phyloP scores from a whole-genome alignment of 1,140 invertebrate species.

The Drosophila nikananu region DNA sequence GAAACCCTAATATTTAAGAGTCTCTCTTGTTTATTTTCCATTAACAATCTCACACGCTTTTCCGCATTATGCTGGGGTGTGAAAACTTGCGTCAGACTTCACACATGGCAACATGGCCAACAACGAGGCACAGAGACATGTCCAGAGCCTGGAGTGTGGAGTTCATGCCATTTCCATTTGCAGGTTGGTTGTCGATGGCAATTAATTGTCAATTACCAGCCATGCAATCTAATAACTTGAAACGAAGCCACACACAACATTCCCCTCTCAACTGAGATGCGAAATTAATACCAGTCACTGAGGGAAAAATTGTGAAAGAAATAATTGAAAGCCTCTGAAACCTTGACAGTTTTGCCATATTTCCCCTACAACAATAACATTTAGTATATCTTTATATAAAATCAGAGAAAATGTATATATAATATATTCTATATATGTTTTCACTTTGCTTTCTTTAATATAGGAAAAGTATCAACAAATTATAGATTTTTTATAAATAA shows the following conservation, averaged over 20 bases:
- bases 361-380: neutral
- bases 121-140: neutral
- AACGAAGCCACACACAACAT: slow-evolving; percentile 39
- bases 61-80: slow-evolving; percentile 40
- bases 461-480: too few relatives aligned
- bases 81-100: slow-evolving; percentile 66
- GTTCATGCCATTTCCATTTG: slow-evolving; percentile 44
- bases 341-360: neutral
- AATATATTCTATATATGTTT: too few relatives aligned
- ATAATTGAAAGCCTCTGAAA: neutral
- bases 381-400: too few relatives aligned
- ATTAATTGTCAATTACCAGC: slow-evolving; percentile 68
- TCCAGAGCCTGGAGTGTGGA: slow-evolving; percentile 5
- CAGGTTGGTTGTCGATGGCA: slow-evolving; percentile 50
- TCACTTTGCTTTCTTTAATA: too few relatives aligned
- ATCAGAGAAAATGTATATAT: too few relatives aligned
- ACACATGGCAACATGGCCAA: slow-evolving; percentile 37
- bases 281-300: slow-evolving; percentile 17
- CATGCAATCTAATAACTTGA: slow-evolving; percentile 57
- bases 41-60: slow-evolving; percentile 23
- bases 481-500: too few relatives aligned
- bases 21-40: slow-evolving; percentile 36
- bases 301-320: neutral
- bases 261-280: slow-evolving; percentile 23
- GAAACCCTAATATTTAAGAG: neutral